These are phyloP conservation scores for Clusia tigrina DNA, from an alignment of 2,888 invertebrate genomes.

Conservation along the genomic window DNA sequence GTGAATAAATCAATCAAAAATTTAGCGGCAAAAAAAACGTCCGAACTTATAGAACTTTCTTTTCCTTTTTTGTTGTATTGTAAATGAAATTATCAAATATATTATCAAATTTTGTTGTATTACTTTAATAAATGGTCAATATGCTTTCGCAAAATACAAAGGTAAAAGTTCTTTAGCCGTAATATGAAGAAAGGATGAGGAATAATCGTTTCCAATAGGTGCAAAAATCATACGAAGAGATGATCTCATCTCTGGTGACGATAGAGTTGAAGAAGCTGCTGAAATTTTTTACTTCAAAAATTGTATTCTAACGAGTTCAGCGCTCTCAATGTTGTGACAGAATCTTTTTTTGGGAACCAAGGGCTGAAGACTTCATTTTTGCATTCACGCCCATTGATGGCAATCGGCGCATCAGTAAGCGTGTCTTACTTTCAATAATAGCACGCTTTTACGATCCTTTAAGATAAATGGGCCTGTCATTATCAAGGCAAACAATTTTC, in stretches of 20 bases:
- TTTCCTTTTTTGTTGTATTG: too few species aligned
- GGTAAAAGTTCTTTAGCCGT: too few species aligned
- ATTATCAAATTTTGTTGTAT: too few species aligned
- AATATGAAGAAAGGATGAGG: too few species aligned
- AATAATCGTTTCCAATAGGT: background rate
- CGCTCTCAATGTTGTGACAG: conserved; percentile 14
- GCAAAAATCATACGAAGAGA: background rate
- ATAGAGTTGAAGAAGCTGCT: background rate
- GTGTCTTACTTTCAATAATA: conserved; percentile 26
- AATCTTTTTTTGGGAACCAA: conserved; percentile 14
- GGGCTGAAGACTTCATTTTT: background rate
- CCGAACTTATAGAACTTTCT: too few species aligned
- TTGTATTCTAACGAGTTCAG: conserved; percentile 9
- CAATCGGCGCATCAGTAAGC: conserved; percentile 21
- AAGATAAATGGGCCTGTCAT: conserved; percentile 80
- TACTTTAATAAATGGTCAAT: too few species aligned
- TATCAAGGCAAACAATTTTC: conserved; percentile 37
- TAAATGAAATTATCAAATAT: too few species aligned
- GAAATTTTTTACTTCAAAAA: conserved; percentile 5
- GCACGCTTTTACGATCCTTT: conserved; percentile 37
- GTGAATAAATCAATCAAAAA: too few species aligned
- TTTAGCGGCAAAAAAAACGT: too few species aligned
- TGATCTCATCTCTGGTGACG: background rate
- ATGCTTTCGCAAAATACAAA: too few species aligned
- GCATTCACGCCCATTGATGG: conserved; percentile 1